Percentiles rank a stretch among this genome's conserved stretches.
These are phyloP conservation scores for Amphiprion percula DNA, from an alignment of 2,113 vertebrate species.

Conservation along the genomic window DNA sequence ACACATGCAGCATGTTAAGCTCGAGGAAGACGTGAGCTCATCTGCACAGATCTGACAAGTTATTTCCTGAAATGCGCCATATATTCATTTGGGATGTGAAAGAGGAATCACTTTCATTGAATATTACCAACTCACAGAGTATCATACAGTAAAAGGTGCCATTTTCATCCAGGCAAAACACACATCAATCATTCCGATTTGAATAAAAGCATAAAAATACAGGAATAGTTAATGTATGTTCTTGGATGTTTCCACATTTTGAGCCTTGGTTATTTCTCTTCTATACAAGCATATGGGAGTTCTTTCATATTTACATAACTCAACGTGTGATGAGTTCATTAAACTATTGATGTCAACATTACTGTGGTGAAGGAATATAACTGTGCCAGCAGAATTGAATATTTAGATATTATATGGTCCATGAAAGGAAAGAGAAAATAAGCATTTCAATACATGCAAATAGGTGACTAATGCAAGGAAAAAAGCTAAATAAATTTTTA, in stretches of 20 bases:
- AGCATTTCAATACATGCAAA: no score
- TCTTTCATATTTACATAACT: background rate
- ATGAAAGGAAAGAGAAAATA: no score
- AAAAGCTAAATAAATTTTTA: no score
- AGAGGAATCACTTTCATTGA: constrained; percentile 10
- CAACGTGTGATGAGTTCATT: background rate
- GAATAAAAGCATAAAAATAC: constrained; percentile 11
- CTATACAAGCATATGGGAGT: background rate
- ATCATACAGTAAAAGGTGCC: background rate
- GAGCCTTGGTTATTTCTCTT: background rate
- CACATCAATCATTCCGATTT: constrained; percentile 1
- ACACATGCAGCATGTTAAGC: constrained; percentile 12
- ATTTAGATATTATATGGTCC: no score
- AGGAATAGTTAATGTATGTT: background rate
- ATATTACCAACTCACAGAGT: constrained; percentile 1
- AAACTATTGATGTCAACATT: no score
- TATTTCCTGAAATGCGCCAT: constrained; percentile 11
- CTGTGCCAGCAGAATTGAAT: no score
- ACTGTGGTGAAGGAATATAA: no score
- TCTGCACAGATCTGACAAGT: constrained; percentile 1
- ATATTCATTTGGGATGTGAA: constrained; percentile 14
- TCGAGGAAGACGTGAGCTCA: constrained; percentile 10
- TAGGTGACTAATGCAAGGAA: no score
- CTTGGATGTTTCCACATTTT: background rate
- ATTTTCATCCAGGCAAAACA: background rate